Percentiles rank a stretch among this genome's conserved stretches.
phyloP scores from a whole-genome alignment of 2,888 invertebrate species.

The Alloscopus bannaensis region DNA sequence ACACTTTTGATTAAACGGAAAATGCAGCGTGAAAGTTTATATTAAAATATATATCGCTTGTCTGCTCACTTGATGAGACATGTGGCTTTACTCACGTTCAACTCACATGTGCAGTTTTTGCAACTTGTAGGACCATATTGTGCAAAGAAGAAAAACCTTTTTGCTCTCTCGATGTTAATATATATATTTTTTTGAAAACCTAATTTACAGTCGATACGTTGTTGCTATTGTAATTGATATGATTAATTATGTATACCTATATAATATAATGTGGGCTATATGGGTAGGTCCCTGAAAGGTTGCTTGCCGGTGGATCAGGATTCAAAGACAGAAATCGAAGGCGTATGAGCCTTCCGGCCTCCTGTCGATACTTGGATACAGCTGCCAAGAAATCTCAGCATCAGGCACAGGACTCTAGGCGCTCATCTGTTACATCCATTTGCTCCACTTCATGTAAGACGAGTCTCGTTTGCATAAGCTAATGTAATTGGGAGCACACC shows the following conservation, averaged over 20 bases:
- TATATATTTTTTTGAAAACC: too few species aligned
- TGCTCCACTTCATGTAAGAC: conserved; percentile 75
- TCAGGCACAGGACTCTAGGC: conserved; percentile 73
- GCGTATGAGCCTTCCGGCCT: conserved; percentile 75
- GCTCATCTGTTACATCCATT: conserved; percentile 74
- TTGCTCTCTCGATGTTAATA: too few species aligned
- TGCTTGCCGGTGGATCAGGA: conserved; percentile 74
- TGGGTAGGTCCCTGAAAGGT: conserved; percentile 74
- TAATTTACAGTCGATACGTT: background rate
- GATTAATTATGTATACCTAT: conserved; percentile 29
- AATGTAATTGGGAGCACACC: too few species aligned
- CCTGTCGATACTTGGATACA: conserved; percentile 74
- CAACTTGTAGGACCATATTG: too few species aligned
- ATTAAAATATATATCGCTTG: background rate
- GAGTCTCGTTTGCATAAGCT: conserved; percentile 30
- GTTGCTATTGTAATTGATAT: conserved; percentile 19
- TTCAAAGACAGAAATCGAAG: conserved; percentile 75
- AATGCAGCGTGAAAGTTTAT: conserved; percentile 17
- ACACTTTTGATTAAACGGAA: too few species aligned
- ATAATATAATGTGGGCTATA: conserved; percentile 32
- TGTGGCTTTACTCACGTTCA: too few species aligned
- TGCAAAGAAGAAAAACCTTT: too few species aligned
- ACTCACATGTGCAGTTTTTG: too few species aligned
- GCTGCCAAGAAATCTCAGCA: conserved; percentile 71
- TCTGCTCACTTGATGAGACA: background rate